phyloP scores from a whole-genome alignment of 2,888 invertebrate species.

The Hydrotaea cyrtoneurina region DNA sequence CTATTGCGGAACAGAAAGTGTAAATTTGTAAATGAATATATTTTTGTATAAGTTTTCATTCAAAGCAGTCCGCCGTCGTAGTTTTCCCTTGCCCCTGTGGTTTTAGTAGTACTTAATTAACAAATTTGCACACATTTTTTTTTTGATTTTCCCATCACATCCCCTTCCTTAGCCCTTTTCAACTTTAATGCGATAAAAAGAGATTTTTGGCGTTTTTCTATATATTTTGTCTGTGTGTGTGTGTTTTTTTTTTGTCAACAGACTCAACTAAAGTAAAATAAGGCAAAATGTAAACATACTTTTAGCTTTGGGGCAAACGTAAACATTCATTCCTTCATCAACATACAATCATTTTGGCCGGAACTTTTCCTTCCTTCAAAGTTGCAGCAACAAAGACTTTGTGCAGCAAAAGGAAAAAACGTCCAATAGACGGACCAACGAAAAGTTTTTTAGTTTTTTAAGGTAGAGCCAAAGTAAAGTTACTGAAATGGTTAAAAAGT shows the following conservation, averaged over 20 bases:
- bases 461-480: background rate
- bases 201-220: background rate
- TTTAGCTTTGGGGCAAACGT: conserved; percentile 9
- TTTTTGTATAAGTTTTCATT: background rate
- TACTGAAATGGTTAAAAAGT: background rate
- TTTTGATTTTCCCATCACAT: too few relatives aligned
- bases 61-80: background rate
- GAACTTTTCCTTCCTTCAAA: background rate
- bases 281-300: conserved; percentile 6
- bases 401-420: background rate
- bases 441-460: background rate
- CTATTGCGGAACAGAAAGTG: background rate
- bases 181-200: background rate
- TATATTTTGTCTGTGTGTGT: background rate
- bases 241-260: conserved; percentile 1
- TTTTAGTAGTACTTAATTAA: conserved; percentile 10
- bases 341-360: background rate
- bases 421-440: background rate
- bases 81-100: background rate
- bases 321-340: background rate
- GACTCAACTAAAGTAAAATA: conserved; percentile 1
- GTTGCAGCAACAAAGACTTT: background rate
- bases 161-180: background rate
- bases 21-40: conserved; percentile 2
- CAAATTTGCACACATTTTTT: background rate